Evolutionary conservation across 2,888 invertebrate species (phyloP).

Genomic region (Julus scandinavius): DNA sequence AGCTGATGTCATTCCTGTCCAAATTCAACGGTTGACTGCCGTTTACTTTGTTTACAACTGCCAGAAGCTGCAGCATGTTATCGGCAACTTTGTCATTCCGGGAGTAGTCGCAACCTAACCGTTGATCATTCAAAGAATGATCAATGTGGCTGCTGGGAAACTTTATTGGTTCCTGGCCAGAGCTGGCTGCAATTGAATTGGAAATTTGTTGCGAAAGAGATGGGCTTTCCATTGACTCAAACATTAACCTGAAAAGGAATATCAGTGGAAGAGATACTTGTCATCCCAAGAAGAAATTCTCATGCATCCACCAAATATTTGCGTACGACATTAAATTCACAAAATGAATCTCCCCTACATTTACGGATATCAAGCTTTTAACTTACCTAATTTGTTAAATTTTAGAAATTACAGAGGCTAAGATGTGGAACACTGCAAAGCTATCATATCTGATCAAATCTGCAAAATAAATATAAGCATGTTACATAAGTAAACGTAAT

Average conservation of each 20-base stretch:
- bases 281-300: no score
- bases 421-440: neutral
- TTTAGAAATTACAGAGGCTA: neutral
- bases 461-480: neutral
- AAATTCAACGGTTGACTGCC: slow-evolving; percentile 53
- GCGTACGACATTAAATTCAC: neutral
- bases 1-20: slow-evolving; percentile 62
- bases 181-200: slow-evolving; percentile 38
- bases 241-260: slow-evolving; percentile 3
- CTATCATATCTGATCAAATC: neutral
- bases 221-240: slow-evolving; percentile 7
- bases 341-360: neutral
- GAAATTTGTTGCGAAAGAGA: slow-evolving; percentile 36
- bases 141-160: neutral
- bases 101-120: neutral
- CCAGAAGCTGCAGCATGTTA: slow-evolving; percentile 51
- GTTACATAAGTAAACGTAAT: neutral
- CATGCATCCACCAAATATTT: neutral
- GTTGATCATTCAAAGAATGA: neutral
- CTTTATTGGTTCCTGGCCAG: slow-evolving; percentile 10
- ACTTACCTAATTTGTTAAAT: neutral
- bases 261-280: neutral
- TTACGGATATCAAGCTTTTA: neutral
- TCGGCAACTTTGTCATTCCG: slow-evolving; percentile 25
- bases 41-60: slow-evolving; percentile 53